Evolutionary conservation across 2,113 vertebrate genomes (phyloP), one percentile per base, ranked within the genome.

Genomic region (Motacilla alba): DNA sequence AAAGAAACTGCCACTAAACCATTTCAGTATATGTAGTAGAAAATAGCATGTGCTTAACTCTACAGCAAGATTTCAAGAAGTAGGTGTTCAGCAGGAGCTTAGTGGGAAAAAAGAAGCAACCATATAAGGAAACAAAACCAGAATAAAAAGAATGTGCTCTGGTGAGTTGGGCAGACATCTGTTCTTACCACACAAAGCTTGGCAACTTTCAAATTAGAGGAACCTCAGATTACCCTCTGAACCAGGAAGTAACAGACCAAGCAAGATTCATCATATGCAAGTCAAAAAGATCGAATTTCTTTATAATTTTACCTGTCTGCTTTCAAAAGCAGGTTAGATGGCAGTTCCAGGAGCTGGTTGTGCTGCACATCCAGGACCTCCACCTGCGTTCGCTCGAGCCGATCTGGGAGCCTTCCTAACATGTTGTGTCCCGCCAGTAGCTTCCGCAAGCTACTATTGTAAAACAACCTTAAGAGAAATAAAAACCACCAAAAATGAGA

Each of bases 291-390:
- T 30, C 8, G 21, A 27, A 58, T n/a, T 43, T 62, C 49, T 58
- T 63, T 53, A 19, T 17, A 33, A 10, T 94, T 98, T 94, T 98
- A 99, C 99, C 99, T 99, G 97, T 99, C 98, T 39, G 99, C 98
- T 98, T 99, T 99, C 96, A 99, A 96, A 95, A 99, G 98, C 70
- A 99, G 98, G 97, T 98, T 98, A 63, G 98, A 97, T 4, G 99
- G 99, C 73, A 99, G 98, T 97, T 99, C 99, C 39, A 97, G 78
- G 21, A 99, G 98, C 94, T 99, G 99, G 98, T 99, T 99, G 98
- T 99, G 99, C 49, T 99, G 99, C 39, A 99, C 96, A 0, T 99
- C 99, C 66, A 99, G 93, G 92, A 99, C 98, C 93, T 99, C 99
- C 96, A 99, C 98, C 5, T 98, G 98, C 2, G 96, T 99, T 87